Conservation (phyloP, 2,888 invertebrate species). For the Leptopilina drosophilae region DNA sequence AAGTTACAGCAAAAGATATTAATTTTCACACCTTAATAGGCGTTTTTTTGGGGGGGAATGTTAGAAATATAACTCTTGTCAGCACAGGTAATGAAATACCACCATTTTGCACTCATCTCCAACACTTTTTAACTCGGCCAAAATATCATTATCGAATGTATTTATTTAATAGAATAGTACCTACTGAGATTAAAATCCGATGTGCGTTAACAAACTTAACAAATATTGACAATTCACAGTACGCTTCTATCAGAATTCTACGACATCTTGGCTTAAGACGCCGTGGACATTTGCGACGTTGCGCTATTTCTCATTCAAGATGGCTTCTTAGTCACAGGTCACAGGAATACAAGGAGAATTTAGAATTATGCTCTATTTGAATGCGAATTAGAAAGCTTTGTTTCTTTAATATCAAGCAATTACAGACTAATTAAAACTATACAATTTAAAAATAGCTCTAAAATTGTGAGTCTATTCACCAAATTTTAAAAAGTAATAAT, state of each 20-base stretch:
- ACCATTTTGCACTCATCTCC: background rate
- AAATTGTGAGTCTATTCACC: background rate
- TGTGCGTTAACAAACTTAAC: slow-evolving; percentile 44
- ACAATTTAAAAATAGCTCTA: slow-evolving; percentile 2
- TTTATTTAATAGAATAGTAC: background rate
- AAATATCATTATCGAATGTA: background rate
- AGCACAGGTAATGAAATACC: background rate
- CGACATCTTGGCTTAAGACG: slow-evolving; percentile 60
- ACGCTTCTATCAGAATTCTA: slow-evolving; percentile 61
- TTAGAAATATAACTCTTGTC: slow-evolving; percentile 1
- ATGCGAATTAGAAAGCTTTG: background rate
- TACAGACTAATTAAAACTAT: background rate
- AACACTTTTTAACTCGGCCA: background rate
- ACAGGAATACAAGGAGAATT: background rate
- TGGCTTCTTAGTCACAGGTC: slow-evolving; percentile 43
- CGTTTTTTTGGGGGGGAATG: background rate
- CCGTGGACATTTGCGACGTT: slow-evolving; percentile 55
- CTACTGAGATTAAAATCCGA: slow-evolving; percentile 22
- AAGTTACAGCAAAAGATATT: background rate
- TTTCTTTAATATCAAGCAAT: background rate
- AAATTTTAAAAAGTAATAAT: background rate
- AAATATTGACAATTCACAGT: slow-evolving; percentile 65
- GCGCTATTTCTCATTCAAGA: slow-evolving; percentile 56
- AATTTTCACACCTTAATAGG: background rate
- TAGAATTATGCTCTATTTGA: background rate